A percentile compares a stretch with the other conserved stretches of the same genome.
Evolutionary conservation across 2,797 vertebrate genomes (phyloP).

Genomic region (Phataginus tetradactyla): DNA sequence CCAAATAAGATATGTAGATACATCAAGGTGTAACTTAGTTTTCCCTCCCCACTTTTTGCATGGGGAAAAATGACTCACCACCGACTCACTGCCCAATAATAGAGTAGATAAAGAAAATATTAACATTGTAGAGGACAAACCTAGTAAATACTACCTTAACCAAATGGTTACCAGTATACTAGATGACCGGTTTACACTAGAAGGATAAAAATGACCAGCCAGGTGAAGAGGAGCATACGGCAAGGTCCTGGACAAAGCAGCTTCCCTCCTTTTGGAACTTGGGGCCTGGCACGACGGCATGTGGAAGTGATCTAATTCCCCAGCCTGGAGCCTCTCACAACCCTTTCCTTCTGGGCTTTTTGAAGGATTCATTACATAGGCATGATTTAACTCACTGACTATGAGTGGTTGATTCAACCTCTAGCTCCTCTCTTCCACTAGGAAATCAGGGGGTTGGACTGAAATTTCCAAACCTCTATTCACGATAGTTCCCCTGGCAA

Average conservation of each 20-base stretch:
- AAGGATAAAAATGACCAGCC: neutral
- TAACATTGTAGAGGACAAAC: neutral
- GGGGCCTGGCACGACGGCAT: neutral
- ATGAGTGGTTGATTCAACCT: neutral
- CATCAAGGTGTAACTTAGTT: neutral
- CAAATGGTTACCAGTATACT: neutral
- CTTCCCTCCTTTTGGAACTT: neutral
- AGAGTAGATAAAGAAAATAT: neutral
- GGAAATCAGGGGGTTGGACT: neutral
- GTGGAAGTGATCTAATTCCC: neutral
- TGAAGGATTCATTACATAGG: neutral
- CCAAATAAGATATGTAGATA: neutral
- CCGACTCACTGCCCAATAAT: neutral
- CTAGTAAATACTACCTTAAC: neutral
- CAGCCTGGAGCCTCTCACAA: neutral
- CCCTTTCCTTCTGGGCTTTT: neutral
- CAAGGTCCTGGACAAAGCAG: neutral
- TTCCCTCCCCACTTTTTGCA: neutral
- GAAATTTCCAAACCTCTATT: neutral
- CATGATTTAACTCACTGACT: neutral
- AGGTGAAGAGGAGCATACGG: neutral
- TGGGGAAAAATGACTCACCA: neutral
- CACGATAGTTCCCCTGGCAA: neutral
- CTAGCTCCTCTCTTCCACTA: neutral
- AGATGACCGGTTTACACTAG: neutral